phyloP scores from a whole-genome alignment of 2,888 invertebrate genomes.

The Torymus texanus region DNA sequence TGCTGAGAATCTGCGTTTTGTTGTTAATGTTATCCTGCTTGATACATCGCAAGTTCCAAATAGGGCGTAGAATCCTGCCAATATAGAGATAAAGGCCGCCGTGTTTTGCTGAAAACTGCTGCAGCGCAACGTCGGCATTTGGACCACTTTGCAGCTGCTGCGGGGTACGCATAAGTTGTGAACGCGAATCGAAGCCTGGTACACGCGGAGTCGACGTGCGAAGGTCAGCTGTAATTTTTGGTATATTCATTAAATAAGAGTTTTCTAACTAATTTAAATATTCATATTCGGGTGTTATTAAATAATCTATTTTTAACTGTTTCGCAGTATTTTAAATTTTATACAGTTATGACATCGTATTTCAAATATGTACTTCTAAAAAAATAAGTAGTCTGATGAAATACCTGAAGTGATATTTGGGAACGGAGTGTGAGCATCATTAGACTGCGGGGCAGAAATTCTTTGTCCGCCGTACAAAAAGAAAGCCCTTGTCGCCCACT shows the following conservation, averaged over 20 bases:
- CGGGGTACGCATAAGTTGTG: constrained; percentile 56
- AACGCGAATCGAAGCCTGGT: constrained; percentile 62
- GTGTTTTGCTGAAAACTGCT: constrained; percentile 87
- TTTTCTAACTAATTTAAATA: not conserved
- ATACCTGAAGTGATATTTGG: constrained; percentile 61
- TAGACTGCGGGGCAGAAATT: constrained; percentile 58
- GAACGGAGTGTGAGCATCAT: constrained; percentile 64
- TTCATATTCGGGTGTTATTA: too few relatives aligned
- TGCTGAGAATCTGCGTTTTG: constrained; percentile 69
- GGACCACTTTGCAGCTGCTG: constrained; percentile 59
- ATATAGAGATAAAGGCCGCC: constrained; percentile 95
- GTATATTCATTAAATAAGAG: not conserved
- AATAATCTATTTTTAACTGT: too few relatives aligned
- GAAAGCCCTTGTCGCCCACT: constrained; percentile 94
- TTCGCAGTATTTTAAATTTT: not conserved
- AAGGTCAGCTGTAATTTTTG: constrained; percentile 60
- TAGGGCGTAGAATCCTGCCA: constrained; percentile 88
- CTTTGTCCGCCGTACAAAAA: constrained; percentile 92
- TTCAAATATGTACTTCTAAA: not conserved
- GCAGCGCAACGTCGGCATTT: constrained; percentile 65
- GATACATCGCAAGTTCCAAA: constrained; percentile 90
- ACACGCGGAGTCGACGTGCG: constrained; percentile 71
- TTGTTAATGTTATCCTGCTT: constrained; percentile 75
- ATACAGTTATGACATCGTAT: not conserved
- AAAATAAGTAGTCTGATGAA: not conserved